phyloP scores from a whole-genome alignment of 2,888 invertebrate genomes.

The Drosophila affinis region DNA sequence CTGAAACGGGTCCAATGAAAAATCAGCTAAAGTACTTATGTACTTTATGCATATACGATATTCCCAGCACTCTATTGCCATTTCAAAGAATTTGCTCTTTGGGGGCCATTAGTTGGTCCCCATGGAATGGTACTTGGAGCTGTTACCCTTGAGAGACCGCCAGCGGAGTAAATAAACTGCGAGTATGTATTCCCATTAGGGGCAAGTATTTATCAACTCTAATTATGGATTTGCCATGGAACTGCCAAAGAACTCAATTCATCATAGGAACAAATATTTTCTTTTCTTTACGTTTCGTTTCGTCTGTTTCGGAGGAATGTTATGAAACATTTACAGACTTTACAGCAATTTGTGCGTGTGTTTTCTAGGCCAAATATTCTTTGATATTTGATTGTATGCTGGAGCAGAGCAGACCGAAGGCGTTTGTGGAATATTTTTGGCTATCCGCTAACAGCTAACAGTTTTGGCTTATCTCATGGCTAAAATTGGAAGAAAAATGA shows the following conservation, averaged over 20 bases:
- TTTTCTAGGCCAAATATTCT: conserved; percentile 41
- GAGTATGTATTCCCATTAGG: conserved; percentile 11
- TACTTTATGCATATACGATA: conserved; percentile 7
- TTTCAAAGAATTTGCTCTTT: conserved; percentile 23
- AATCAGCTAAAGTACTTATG: conserved; percentile 23
- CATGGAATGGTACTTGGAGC: background rate
- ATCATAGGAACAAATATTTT: conserved; percentile 33
- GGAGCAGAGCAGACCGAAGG: background rate
- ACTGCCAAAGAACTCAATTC: conserved; percentile 21
- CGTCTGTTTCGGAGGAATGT: conserved; percentile 11
- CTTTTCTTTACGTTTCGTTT: conserved; percentile 20
- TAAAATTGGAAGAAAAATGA: conserved; percentile 54
- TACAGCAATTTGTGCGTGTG: conserved; percentile 17
- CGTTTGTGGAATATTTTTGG: conserved; percentile 5
- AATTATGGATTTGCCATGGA: conserved; percentile 13
- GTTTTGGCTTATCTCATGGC: conserved; percentile 49
- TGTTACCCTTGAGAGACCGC: conserved; percentile 27
- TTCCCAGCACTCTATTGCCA: conserved; percentile 9
- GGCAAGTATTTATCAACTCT: conserved; percentile 32
- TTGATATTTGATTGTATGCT: conserved; percentile 15
- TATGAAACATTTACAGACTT: conserved; percentile 28
- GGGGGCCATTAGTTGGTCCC: conserved; percentile 1
- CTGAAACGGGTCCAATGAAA: conserved; percentile 8
- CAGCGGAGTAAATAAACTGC: conserved; percentile 31
- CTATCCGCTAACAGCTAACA: conserved; percentile 3